These are phyloP conservation scores for Ips nitidus DNA, from an alignment of 1,140 invertebrate species.

Conservation along the genomic window DNA sequence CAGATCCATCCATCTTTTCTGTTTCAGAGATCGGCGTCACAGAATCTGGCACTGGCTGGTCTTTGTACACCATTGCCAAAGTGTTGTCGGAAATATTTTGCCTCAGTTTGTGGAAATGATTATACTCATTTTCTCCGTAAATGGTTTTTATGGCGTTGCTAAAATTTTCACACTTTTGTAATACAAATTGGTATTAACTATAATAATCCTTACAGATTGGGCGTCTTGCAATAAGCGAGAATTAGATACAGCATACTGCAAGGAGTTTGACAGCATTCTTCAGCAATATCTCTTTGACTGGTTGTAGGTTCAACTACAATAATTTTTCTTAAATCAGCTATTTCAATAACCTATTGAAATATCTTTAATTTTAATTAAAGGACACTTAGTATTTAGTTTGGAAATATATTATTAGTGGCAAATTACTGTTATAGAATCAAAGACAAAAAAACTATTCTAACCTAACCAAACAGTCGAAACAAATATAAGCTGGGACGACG, in stretches of 20 bases:
- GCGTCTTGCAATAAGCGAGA: conserved; percentile 13
- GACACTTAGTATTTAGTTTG: too few species aligned
- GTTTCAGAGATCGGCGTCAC: neutral
- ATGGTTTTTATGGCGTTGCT: conserved; percentile 6
- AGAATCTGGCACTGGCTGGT: too few species aligned
- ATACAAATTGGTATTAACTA: neutral
- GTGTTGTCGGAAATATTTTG: too few species aligned
- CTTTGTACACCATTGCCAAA: too few species aligned
- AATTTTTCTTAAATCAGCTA: neutral
- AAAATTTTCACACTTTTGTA: neutral
- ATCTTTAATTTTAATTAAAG: too few species aligned
- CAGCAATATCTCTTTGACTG: neutral
- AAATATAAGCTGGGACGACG: too few species aligned
- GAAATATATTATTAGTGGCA: too few species aligned
- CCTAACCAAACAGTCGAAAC: too few species aligned
- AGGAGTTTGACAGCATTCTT: conserved; percentile 10
- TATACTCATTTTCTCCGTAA: conserved; percentile 5
- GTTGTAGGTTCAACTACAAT: neutral
- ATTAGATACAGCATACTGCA: conserved; percentile 17
- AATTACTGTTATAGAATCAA: too few species aligned
- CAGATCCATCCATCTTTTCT: neutral
- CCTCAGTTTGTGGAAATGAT: neutral
- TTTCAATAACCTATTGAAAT: too few species aligned
- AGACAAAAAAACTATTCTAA: too few species aligned
- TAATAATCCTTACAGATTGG: conserved; percentile 15